phyloP scores from a whole-genome alignment of 2,888 invertebrate species.

The Lasiommata megera region DNA sequence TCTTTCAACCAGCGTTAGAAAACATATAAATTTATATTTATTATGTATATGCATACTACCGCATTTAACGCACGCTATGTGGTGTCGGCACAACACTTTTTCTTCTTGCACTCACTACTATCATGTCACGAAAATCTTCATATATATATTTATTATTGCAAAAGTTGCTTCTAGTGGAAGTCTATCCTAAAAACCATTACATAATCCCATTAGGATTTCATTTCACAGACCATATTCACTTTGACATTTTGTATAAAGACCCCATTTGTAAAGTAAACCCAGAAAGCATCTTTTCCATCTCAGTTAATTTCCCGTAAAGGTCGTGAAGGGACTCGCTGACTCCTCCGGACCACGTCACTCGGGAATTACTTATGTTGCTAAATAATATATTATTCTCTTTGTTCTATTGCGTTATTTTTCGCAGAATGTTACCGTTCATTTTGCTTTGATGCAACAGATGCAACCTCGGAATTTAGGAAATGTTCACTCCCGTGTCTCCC shows the following conservation, averaged over 20 bases:
- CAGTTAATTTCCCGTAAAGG: constrained; percentile 4
- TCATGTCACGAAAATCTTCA: too few species aligned
- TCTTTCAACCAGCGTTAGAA: too few species aligned
- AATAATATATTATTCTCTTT: background rate
- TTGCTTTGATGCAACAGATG: too few species aligned
- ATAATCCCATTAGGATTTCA: background rate
- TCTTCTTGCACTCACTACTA: background rate
- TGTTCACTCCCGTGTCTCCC: too few species aligned
- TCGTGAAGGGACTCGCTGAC: background rate
- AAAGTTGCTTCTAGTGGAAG: too few species aligned
- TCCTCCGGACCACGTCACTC: background rate
- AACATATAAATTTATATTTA: too few species aligned
- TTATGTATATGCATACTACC: too few species aligned
- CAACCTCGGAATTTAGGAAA: too few species aligned
- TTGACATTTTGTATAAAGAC: background rate
- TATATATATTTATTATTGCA: too few species aligned
- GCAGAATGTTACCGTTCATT: too few species aligned
- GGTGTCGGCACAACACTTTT: background rate
- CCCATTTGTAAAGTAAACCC: background rate
- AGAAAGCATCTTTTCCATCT: background rate
- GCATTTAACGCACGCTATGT: too few species aligned
- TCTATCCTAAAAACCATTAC: background rate
- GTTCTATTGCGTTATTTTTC: background rate
- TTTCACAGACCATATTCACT: background rate
- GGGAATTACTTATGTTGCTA: background rate